A percentile compares a stretch with the other conserved stretches of the same genome.
Evolutionary conservation across 2,797 vertebrate species (phyloP).

Genomic region (Rhinella marina): DNA sequence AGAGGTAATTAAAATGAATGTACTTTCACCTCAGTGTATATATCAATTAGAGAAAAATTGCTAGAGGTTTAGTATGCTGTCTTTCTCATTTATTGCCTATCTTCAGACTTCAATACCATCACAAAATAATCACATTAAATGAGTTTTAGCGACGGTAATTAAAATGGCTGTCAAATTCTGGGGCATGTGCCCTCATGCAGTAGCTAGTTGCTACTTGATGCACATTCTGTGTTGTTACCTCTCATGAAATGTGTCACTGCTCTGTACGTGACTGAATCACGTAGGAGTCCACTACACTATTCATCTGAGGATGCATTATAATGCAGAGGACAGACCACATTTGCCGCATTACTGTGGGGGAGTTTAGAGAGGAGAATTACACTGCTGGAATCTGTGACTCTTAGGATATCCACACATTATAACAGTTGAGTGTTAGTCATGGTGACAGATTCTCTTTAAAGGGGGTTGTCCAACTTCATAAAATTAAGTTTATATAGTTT

Average conservation of each 20-base stretch:
- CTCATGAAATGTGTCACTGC: neutral
- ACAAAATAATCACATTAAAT: slow-evolving; percentile 28
- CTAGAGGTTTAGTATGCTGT: neutral
- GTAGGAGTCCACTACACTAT: too few species aligned
- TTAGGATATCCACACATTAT: too few species aligned
- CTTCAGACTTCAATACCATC: neutral
- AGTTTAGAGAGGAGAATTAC: too few species aligned
- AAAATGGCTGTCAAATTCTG: slow-evolving; percentile 2
- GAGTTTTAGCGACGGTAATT: slow-evolving; percentile 12
- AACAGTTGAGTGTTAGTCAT: too few species aligned
- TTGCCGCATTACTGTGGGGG: too few species aligned
- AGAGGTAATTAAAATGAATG: slow-evolving; percentile 24
- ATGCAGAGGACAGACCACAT: too few species aligned
- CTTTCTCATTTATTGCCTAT: neutral
- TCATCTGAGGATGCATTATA: too few species aligned
- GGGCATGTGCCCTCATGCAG: neutral
- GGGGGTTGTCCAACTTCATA: too few species aligned
- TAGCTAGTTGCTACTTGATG: neutral
- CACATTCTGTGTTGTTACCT: neutral
- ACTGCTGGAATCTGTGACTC: too few species aligned
- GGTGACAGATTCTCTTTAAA: too few species aligned
- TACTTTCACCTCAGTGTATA: neutral
- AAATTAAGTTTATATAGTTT: too few species aligned
- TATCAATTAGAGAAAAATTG: neutral
- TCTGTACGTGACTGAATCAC: neutral